These are phyloP conservation scores for Aspidoscelis tigris DNA, from an alignment of 2,113 vertebrate genomes.

Conservation along the genomic window DNA sequence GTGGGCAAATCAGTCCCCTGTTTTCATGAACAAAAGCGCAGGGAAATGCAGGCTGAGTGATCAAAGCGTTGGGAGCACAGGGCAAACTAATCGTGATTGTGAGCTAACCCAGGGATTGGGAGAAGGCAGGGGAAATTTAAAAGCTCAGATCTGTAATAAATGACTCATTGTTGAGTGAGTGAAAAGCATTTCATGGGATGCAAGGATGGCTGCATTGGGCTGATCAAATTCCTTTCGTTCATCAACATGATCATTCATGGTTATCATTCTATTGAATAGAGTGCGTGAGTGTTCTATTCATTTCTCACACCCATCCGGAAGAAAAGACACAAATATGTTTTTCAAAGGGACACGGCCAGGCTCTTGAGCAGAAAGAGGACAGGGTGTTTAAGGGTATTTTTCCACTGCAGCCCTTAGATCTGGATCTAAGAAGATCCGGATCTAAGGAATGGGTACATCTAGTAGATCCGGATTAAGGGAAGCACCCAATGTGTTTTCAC, in stretches of 20 bases:
- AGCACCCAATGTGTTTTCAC: too few relatives aligned
- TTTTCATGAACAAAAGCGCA: background rate
- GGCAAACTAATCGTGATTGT: background rate
- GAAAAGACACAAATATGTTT: too few relatives aligned
- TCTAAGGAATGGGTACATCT: too few relatives aligned
- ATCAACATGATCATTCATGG: background rate
- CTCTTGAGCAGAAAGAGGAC: too few relatives aligned
- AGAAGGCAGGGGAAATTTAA: background rate
- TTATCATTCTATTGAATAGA: background rate
- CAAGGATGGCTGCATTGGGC: background rate
- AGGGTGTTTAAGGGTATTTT: too few relatives aligned
- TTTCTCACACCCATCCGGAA: background rate
- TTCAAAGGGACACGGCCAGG: too few relatives aligned
- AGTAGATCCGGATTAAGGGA: too few relatives aligned
- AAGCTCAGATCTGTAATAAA: background rate
- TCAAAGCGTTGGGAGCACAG: too few relatives aligned
- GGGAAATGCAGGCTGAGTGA: background rate
- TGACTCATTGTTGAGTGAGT: background rate
- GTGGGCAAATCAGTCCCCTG: conserved; percentile 4
- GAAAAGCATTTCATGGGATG: background rate
- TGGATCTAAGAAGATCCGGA: too few relatives aligned
- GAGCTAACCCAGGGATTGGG: too few relatives aligned
- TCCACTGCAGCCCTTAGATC: too few relatives aligned
- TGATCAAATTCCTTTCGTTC: background rate
- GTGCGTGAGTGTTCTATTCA: background rate